Base-by-base conservation (phyloP, 2,113 vertebrate species). In the Bufo gargarizans region DNA sequence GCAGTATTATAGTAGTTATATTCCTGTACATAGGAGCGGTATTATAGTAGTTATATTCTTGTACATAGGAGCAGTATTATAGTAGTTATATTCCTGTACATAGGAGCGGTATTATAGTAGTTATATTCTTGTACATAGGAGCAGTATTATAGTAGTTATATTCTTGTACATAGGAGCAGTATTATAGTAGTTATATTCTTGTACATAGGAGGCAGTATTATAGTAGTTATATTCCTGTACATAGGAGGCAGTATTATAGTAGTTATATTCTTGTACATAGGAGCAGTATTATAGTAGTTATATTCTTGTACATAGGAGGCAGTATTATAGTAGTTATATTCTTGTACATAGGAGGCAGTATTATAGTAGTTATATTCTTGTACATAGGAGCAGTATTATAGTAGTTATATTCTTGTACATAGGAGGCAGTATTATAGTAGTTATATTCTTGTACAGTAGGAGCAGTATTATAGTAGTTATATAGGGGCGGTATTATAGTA, bases 21-120 rank as follows among this genome's bases (percentile, higher is more conserved):
- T 67, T 67, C 63, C n/a, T 67, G 63, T 67, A 67, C 2, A 67
- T 67, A 67, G 6, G 63, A 22, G 63, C 3, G n/a, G 6, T 67
- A 67, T 67, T 65, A 65, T 65, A 65, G 61, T 69, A 69, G 65
- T 69, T 69, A 69, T 69, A 69, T 22, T 69, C 65, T 69, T 69
- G 65, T 65, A 65, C 10, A 65, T 65, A n/a, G 63, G 3, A 17
- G 58, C 58, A 61, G 58, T 61, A 61, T 61, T 61, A 61, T 61
- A 61, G 58, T 61, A 61, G 58, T 61, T 17, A 61, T 61, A 61
- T 61, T 61, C 58, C 17, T 61, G 58, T 61, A 61, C 6, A 61
- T 61, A 61, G 58, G 58, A 6, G 58, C 58, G 17, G 58, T 61
- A 61, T 61, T 61, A 61, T 61, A 61, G 58, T 61, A 61, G 14